Evolutionary conservation across 2,888 invertebrate species (phyloP), one percentile per base, ranked within the genome.

Genomic region (Ecdyonurus torrentis): DNA sequence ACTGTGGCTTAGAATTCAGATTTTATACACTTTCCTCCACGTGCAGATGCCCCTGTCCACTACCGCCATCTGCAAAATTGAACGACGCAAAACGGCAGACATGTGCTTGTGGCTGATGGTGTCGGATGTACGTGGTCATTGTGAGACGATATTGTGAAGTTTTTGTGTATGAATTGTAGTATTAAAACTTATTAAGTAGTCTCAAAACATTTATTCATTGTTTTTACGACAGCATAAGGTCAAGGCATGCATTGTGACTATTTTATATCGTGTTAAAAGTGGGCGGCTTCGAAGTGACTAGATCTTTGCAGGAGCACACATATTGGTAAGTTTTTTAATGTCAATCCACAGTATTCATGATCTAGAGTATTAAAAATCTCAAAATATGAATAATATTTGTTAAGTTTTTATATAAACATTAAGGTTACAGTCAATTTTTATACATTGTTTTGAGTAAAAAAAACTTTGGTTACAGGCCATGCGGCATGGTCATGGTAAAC

Each of bases 51-150:
- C 55, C 55, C 62, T 37, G 37, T 58, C 23, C 62, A 37, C 58
- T 62, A 62, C 53, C 62, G 62, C 62, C 62, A 62, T 62, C 62
- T 62, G n/a, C 18, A 37, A 58, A 58, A 62, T 23, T 58, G 37
- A 37, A 15, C 37, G 37, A 37, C 37, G 37, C 37, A 37, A 15
- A n/a, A 20, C 55, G 55, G 55, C 55, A 55, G 55, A 55, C 55
- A 55, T 55, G 55, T 55, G 55, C 55, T 55, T 55, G 55, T 55
- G n/a, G 55, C 19, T 55, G n/a, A n/a, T 7, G n/a, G 55, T 55
- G 22, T n/a, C n/a, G 55, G 22, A 55, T 55, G 55, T 55, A 55
- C 55, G 55, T 55, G 55, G 55, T 10, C 20, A 7, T 7, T 55
- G n/a, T 55, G n/a, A 10, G 55, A 55, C 55, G 55, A 10, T 55